Evolutionary conservation across 1,140 invertebrate genomes (phyloP), one percentile per base, ranked within the genome.

Genomic region (Drosophila busckii): DNA sequence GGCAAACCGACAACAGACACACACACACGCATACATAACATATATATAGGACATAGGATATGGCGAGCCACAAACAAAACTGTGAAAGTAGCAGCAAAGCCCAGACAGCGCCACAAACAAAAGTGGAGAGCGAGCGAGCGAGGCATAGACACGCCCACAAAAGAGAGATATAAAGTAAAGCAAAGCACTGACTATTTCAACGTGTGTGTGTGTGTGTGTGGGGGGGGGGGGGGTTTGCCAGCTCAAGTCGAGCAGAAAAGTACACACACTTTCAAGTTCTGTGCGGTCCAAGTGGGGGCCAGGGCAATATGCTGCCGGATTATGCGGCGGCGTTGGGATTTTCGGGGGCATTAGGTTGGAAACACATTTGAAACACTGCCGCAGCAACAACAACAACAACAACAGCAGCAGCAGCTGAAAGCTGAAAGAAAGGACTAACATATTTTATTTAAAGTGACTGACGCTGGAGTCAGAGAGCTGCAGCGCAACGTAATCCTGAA

Each of bases 381-480:
- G 70, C 53, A 50, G 12, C 25, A 26, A 35, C 15, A 53, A 19
- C 15, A 17, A 31, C 37, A 52, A 38, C 20, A 29, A 9, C n/a
- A 9, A 16, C 28, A 6, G 29, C n/a, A 7, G 25, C 38, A 19
- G 7, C 15, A 31, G 44, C 28, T 31, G 15, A 10, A 31, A 34
- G 44, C 28, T 22, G 52, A 42, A 56, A 78, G 66, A 80, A 82
- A 58, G 60, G 42, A 70, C 68, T 56, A 73, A 82, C 73, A 80
- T 80, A 80, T 80, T 80, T 80, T 80, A 80, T 80, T 80, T 80
- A 80, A 80, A 80, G 73, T 80, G 73, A 80, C 68, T 80, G 73
- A 46, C 73, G 64, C 54, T 42, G 64, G 70, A 38, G 71, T 55
- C 58, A 54, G 68, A 12, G 23, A 23, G 19, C 25, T 48, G 65